Conservation (phyloP, 1,140 invertebrate genomes). For the Drosophila sulfurigaster region DNA sequence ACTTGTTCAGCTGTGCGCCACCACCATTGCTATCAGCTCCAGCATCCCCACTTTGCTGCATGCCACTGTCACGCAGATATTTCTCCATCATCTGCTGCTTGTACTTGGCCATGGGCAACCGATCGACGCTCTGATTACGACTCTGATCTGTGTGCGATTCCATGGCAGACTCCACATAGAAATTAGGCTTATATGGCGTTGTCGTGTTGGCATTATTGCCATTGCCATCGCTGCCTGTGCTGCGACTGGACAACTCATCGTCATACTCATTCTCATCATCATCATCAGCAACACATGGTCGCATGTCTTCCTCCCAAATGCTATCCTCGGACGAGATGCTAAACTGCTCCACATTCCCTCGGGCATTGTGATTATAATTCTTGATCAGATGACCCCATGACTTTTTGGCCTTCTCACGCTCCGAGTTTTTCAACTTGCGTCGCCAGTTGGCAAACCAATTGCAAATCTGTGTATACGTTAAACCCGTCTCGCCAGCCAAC, state of each 20-base stretch:
- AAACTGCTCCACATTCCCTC: slow-evolving; percentile 90
- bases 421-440: slow-evolving; percentile 90
- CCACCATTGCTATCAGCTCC: slow-evolving; percentile 27
- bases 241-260: slow-evolving; percentile 70
- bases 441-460: slow-evolving; percentile 93
- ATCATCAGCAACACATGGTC: slow-evolving; percentile 48
- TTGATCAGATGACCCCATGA: slow-evolving; percentile 90
- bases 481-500: slow-evolving; percentile 88
- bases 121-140: slow-evolving; percentile 22
- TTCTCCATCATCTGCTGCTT: slow-evolving; percentile 87
- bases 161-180: slow-evolving; percentile 55
- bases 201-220: slow-evolving; percentile 53
- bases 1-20: slow-evolving; percentile 87
- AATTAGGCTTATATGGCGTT: slow-evolving; percentile 60
- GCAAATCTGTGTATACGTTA: slow-evolving; percentile 91
- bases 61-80: slow-evolving; percentile 84
- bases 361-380: slow-evolving; percentile 89
- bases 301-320: slow-evolving; percentile 88
- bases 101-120: slow-evolving; percentile 83
- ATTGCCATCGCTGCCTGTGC: slow-evolving; percentile 72
- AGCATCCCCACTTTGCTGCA: background rate
- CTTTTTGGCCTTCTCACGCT: slow-evolving; percentile 87
- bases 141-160: background rate
- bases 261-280: slow-evolving; percentile 63
- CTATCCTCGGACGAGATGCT: slow-evolving; percentile 90